phyloP scores from a whole-genome alignment of 2,888 invertebrate genomes.

The Lycocerus yunnanus region DNA sequence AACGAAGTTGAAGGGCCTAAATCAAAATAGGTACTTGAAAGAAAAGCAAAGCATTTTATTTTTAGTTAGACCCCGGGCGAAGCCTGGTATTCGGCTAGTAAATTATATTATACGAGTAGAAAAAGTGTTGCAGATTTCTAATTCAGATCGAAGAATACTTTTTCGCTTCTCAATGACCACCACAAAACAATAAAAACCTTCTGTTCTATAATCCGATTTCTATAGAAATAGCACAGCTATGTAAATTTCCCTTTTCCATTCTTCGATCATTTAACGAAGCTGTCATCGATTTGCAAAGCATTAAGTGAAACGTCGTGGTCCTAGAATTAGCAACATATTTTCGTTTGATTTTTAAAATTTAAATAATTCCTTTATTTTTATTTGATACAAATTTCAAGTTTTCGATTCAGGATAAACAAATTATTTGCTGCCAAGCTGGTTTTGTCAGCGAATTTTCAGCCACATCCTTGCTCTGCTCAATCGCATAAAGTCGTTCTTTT shows the following conservation, averaged over 20 bases:
- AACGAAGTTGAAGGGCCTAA: no score
- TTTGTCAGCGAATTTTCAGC: constrained; percentile 16
- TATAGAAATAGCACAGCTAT: background rate
- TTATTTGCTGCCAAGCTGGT: constrained; percentile 22
- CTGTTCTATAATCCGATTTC: background rate
- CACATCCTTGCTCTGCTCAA: background rate
- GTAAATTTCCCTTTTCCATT: background rate
- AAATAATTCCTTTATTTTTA: background rate
- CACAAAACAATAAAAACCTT: background rate
- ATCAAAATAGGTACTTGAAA: no score
- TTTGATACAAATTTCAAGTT: constrained; percentile 12
- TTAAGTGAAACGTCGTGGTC: no score
- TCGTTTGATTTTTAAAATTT: no score
- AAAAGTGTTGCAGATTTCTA: no score
- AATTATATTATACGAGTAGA: no score
- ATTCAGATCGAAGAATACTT: no score
- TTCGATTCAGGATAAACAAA: constrained; percentile 21
- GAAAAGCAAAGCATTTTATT: no score
- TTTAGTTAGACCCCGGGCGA: no score
- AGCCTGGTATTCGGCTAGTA: no score
- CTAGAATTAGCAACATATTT: no score
- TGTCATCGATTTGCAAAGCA: background rate
- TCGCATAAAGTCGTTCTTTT: background rate
- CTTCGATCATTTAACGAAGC: background rate
- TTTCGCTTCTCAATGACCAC: no score